Evolutionary conservation across 1,140 invertebrate genomes (phyloP).

Genomic region (Ostrea denselamellosa): DNA sequence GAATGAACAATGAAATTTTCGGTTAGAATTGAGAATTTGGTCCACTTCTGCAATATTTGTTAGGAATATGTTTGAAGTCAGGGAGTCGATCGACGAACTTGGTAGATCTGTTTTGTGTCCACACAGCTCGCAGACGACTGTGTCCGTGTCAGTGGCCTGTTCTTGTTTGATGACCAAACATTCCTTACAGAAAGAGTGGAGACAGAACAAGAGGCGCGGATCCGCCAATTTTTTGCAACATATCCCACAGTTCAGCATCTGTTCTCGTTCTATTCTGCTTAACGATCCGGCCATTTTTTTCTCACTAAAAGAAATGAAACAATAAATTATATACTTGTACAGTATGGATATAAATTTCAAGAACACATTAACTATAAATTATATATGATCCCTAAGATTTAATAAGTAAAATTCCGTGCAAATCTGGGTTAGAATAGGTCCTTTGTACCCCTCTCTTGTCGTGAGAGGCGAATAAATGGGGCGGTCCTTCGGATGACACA

Average conservation of each 20-base stretch:
- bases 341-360: no score
- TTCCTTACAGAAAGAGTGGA: neutral
- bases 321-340: no score
- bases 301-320: neutral
- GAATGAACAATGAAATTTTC: neutral
- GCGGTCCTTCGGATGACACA: no score
- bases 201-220: neutral
- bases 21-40: neutral
- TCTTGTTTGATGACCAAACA: slow-evolving; percentile 14
- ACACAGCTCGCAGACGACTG: neutral
- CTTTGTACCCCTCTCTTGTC: no score
- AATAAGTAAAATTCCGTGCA: no score
- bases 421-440: no score
- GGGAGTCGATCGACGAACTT: neutral
- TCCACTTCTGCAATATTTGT: slow-evolving; percentile 4
- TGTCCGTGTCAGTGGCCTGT: neutral
- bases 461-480: no score
- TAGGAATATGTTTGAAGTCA: neutral
- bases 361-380: no score
- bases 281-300: neutral
- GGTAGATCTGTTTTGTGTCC: neutral
- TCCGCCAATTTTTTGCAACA: neutral
- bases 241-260: slow-evolving; percentile 13
- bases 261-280: neutral
- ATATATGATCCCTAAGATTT: no score